phyloP scores from a whole-genome alignment of 2,888 invertebrate species.

The Lathronympha strigana region DNA sequence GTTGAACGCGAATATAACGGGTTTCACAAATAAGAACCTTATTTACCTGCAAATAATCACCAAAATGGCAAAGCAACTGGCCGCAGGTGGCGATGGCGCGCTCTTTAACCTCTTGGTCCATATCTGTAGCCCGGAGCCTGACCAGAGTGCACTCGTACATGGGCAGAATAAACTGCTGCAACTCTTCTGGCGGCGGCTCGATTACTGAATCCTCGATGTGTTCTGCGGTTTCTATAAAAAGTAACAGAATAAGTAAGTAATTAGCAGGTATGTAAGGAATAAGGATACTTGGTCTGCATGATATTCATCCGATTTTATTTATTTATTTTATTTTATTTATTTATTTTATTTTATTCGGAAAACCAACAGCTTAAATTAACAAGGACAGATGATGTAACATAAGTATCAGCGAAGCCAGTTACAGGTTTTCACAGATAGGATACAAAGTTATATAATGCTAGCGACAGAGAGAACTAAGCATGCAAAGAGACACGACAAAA shows the following conservation, averaged over 20 bases:
- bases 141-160: conserved; percentile 94
- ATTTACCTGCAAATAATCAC: conserved; percentile 89
- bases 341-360: too few relatives aligned
- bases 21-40: background rate
- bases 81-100: conserved; percentile 98
- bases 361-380: too few relatives aligned
- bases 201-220: conserved; percentile 52
- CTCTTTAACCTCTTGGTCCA: conserved; percentile 99
- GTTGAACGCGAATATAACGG: conserved; percentile 87
- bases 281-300: too few relatives aligned
- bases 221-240: conserved; percentile 54
- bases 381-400: too few relatives aligned
- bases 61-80: conserved; percentile 96
- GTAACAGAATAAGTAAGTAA: background rate
- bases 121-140: conserved; percentile 96
- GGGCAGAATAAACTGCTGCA: conserved; percentile 90
- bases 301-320: too few relatives aligned
- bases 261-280: too few relatives aligned
- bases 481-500: too few relatives aligned
- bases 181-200: conserved; percentile 87
- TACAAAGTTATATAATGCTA: too few relatives aligned
- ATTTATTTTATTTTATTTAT: too few relatives aligned
- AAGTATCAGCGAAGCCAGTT: too few relatives aligned
- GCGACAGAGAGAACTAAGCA: too few relatives aligned
- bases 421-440: too few relatives aligned